Evolutionary conservation across 2,113 vertebrate species (phyloP), one percentile per base, ranked within the genome.

Genomic region (Hemiprocne comata): DNA sequence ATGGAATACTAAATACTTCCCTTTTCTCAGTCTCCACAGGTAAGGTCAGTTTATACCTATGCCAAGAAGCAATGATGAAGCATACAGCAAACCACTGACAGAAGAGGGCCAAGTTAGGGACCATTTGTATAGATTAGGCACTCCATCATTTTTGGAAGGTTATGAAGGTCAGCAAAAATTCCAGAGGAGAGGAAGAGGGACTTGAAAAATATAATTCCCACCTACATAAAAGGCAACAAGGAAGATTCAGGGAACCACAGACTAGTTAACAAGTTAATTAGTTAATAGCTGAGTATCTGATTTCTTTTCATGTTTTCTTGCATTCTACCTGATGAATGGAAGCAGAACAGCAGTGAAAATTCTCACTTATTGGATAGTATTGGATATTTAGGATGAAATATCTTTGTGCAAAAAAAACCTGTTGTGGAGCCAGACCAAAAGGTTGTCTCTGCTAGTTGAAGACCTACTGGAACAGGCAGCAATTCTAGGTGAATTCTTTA

Each of bases 1-100:
- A n/a, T 4, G 7, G 36, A 61, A 13, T 60, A n/a, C n/a, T 72
- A 31, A 42, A 9, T 17, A 31, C 18, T 0, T 2, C 10, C 25
- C 10, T 28, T 83, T 65, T 84, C 71, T 19, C 17, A 42, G 10
- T 34, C 14, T 79, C 87, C 72, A 48, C 31, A n/a, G 28, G 4
- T 51, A 31, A 66, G 46, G 16, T 36, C 61, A 86, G 11, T 46
- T 55, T 62, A 16, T 40, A n/a, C 36, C 51, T 71, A 7, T 51
- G 34, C 25, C 18, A 57, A 53, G 55, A 74, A 78, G 16, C 40
- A 46, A 53, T 61, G 36, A 42, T 2, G 9, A 57, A 48, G 40
- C 23, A 42, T 31, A 13, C 17, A 40, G 29, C 60, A 26, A 60
- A 40, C 9, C 11, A 34, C 21, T 86, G 18, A 33, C 13, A 66